Conservation (phyloP, 1,140 invertebrate genomes). For the Bombus sibiricus region DNA sequence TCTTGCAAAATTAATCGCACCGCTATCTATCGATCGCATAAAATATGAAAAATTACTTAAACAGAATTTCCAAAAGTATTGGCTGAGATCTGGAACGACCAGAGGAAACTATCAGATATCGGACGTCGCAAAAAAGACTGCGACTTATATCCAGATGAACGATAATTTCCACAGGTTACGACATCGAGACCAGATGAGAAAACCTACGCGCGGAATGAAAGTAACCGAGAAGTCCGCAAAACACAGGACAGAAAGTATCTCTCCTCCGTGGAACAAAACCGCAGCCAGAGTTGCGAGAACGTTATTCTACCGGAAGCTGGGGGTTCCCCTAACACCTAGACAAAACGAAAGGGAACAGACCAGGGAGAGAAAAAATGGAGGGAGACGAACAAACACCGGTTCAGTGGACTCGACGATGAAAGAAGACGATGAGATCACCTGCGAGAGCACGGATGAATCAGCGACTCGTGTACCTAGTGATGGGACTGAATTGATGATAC, state of each 20-base stretch:
- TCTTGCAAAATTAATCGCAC: background rate
- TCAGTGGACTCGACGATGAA: background rate
- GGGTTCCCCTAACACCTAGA: conserved; percentile 5
- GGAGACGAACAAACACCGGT: too few relatives aligned
- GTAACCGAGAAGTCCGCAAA: background rate
- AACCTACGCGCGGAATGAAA: background rate
- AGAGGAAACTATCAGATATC: background rate
- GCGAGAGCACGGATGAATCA: conserved; percentile 37
- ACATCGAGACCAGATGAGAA: conserved; percentile 2
- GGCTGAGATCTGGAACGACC: background rate
- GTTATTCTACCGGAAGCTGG: conserved; percentile 20
- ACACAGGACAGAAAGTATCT: background rate
- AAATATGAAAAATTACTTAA: background rate
- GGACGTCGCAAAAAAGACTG: background rate
- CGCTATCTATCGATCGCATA: background rate
- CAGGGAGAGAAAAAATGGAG: background rate
- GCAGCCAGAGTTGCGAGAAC: background rate
- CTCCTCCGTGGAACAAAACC: conserved; percentile 4
- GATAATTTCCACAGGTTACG: background rate
- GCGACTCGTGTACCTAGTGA: background rate
- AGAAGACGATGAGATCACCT: conserved; percentile 48
- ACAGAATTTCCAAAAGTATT: too few relatives aligned
- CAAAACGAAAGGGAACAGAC: background rate
- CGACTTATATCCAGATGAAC: background rate
- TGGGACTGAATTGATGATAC: background rate